Evolutionary conservation across 2,113 vertebrate species (phyloP).

Genomic region (Phaethon lepturus): DNA sequence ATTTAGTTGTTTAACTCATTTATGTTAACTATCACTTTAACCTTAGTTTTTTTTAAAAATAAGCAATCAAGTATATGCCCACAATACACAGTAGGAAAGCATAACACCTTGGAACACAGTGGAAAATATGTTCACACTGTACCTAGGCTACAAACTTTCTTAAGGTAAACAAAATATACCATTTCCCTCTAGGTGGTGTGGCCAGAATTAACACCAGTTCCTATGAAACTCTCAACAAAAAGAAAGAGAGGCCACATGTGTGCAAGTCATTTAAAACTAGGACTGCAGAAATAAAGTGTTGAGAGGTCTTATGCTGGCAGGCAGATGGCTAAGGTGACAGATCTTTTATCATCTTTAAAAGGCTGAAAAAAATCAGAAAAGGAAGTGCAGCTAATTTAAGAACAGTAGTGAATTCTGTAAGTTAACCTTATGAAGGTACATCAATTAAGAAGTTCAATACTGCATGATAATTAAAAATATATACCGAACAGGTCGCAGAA

Average conservation of each 20-base stretch:
- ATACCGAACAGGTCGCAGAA: background rate
- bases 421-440: background rate
- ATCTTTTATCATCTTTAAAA: background rate
- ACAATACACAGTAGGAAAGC: background rate
- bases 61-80: background rate
- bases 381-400: background rate
- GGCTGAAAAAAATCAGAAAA: background rate
- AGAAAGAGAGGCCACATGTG: background rate
- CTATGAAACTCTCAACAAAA: background rate
- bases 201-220: background rate
- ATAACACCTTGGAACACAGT: background rate
- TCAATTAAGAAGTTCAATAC: background rate
- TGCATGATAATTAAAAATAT: background rate
- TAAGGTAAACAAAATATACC: background rate
- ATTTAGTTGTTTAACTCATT: background rate
- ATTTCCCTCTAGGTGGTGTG: background rate
- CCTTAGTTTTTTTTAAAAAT: background rate
- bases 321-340: background rate
- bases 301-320: background rate
- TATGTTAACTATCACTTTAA: background rate
- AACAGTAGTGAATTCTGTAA: background rate
- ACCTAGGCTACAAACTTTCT: background rate
- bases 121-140: background rate
- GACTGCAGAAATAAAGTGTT: background rate
- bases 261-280: background rate